These are phyloP conservation scores for Theristus sp. DNA, from an alignment of 2,888 invertebrate genomes.

Conservation along the genomic window DNA sequence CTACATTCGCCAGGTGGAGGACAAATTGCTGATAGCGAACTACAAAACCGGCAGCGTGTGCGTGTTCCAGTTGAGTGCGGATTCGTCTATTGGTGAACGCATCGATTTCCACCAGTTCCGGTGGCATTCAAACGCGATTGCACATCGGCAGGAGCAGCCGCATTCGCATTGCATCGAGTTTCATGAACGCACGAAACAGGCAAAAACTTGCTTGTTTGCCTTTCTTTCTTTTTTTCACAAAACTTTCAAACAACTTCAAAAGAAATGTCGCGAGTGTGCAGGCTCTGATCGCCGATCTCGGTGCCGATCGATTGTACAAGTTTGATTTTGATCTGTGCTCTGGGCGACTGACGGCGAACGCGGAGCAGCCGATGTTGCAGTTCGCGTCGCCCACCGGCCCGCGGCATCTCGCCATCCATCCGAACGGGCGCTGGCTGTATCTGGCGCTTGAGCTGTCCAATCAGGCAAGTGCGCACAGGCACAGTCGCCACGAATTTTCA, in stretches of 20 bases:
- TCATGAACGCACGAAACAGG: neutral
- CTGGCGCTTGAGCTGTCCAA: neutral
- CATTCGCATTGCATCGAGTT: neutral
- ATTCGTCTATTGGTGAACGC: neutral
- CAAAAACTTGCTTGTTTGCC: neutral
- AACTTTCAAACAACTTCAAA: no score
- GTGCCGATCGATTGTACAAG: neutral
- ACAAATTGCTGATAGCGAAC: neutral
- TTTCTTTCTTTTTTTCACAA: no score
- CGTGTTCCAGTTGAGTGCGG: neutral
- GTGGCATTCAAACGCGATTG: neutral
- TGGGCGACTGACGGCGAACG: neutral
- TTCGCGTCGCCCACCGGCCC: neutral
- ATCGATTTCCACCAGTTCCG: neutral
- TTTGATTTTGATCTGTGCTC: neutral
- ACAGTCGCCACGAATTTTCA: no score
- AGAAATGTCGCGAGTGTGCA: no score
- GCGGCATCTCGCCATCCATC: neutral
- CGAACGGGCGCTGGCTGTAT: neutral
- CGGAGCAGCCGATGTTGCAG: neutral
- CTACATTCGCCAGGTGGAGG: neutral
- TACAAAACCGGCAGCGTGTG: neutral
- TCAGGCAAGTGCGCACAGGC: no score
- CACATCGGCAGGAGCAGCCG: neutral
- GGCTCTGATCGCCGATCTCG: neutral